Conservation (phyloP, 2,888 invertebrate species). For the Stratiomys singularior region DNA sequence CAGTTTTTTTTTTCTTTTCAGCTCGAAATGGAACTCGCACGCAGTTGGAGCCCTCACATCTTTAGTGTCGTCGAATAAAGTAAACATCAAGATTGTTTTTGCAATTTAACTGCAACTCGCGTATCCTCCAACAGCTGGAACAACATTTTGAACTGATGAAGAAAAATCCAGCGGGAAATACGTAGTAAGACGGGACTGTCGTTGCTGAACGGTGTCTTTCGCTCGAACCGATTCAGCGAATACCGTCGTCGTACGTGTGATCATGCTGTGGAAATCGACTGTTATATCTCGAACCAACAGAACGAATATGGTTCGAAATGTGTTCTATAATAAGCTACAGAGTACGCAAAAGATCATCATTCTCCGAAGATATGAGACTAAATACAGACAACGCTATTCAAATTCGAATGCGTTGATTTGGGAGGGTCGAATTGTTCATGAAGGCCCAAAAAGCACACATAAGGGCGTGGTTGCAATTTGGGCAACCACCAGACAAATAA, state of each 20-base stretch:
- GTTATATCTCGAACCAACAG: not conserved
- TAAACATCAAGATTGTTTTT: not conserved
- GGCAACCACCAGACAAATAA: not conserved
- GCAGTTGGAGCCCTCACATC: not conserved
- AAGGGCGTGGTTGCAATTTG: not conserved
- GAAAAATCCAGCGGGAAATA: not conserved
- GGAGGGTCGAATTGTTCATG: too few relatives aligned
- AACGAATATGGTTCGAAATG: not conserved
- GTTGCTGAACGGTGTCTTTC: not conserved
- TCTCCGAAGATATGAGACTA: not conserved
- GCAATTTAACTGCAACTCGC: slow-evolving; percentile 8
- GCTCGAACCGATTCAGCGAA: not conserved
- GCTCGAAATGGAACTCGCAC: not conserved
- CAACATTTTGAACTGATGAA: not conserved
- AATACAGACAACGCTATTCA: not conserved
- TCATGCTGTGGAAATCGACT: too few relatives aligned
- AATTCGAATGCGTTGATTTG: not conserved
- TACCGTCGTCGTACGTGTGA: not conserved
- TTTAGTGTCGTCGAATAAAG: not conserved
- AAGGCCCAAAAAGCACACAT: not conserved
- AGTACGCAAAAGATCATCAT: not conserved
- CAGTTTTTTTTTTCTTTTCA: not conserved
- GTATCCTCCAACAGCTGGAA: slow-evolving; percentile 26
- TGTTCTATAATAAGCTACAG: not conserved
- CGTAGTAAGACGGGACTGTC: not conserved